Evolutionary conservation across 2,888 invertebrate species (phyloP), one percentile per base, ranked within the genome.

Genomic region (Eristalinus sepulchralis): DNA sequence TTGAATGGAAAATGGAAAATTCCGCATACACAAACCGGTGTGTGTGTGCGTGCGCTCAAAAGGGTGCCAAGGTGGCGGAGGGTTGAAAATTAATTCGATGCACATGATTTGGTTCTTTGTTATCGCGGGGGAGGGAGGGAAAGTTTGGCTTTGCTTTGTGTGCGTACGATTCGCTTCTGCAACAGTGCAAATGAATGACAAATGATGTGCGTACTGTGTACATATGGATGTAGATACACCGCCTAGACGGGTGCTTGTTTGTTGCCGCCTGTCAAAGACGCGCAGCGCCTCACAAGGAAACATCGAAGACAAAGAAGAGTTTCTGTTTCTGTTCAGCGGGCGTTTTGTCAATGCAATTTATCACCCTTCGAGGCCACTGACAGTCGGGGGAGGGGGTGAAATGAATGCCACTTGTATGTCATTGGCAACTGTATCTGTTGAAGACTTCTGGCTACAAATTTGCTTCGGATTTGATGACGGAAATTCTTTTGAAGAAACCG

Each of bases 1-100:
- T 85, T 82, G 81, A 84, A 84, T 84, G 81, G 84, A 80, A 85
- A 85, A 85, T 77, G 82, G 82, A 71, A 85, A 85, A 84, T 71
- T 72, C 78, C 78, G 72, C 78, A 83, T 13, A 67, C 60, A 62
- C 57, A 83, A 78, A 68, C 72, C 66, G 53, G 66, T 77, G 27
- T 33, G 22, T 33, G 22, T 27, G 57, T 24, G 13, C 53, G 53
- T 27, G 27, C 27, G 27, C 5, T 53, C n/a, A 11, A 27, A 57
- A 27, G 57, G 57, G 22, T 57, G 57, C 24, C 57, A 57, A 20
- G 59, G 59, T 59, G 31, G 22, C 22, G 63, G 11, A 36, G 24
- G 63, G 63, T 17, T 64, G 66, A 47, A 71, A 77, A 68, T 67
- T 71, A 81, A 81, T 81, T 81, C 81, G 76, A 24, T 76, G 68